A percentile compares a stretch with the other conserved stretches of the same genome.
Evolutionary conservation across 2,113 vertebrate species (phyloP).

Genomic region (Callaeas wilsoni): DNA sequence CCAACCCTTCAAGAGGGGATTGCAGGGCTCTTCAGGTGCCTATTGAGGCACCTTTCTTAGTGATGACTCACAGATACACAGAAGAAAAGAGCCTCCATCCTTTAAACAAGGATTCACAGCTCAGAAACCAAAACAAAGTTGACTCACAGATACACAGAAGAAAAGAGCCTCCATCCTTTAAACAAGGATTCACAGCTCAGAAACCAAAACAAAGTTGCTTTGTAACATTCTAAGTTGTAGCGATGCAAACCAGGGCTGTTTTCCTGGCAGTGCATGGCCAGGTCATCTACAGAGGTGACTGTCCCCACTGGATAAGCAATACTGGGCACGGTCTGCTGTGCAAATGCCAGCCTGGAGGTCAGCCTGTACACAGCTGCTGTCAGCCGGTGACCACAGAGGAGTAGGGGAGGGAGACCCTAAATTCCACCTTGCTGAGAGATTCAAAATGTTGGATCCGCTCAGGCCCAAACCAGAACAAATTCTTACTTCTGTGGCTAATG

Average conservation of each 20-base stretch:
- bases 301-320: neutral
- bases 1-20: neutral
- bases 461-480: neutral
- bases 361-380: neutral
- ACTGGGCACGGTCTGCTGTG: neutral
- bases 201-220: neutral
- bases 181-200: neutral
- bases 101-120: neutral
- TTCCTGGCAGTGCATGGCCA: neutral
- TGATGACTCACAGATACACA: neutral
- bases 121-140: neutral
- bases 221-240: neutral
- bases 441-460: neutral
- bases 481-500: neutral
- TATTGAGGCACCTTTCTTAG: neutral
- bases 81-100: neutral
- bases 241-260: neutral
- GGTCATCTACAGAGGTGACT: neutral
- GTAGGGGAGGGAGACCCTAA: accelerated
- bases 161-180: neutral
- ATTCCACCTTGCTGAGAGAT: neutral
- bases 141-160: too few relatives aligned
- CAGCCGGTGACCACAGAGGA: neutral
- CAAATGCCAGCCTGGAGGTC: neutral
- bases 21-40: neutral